Base-by-base conservation (phyloP, 2,113 vertebrate species). In the Nicator chloris region DNA sequence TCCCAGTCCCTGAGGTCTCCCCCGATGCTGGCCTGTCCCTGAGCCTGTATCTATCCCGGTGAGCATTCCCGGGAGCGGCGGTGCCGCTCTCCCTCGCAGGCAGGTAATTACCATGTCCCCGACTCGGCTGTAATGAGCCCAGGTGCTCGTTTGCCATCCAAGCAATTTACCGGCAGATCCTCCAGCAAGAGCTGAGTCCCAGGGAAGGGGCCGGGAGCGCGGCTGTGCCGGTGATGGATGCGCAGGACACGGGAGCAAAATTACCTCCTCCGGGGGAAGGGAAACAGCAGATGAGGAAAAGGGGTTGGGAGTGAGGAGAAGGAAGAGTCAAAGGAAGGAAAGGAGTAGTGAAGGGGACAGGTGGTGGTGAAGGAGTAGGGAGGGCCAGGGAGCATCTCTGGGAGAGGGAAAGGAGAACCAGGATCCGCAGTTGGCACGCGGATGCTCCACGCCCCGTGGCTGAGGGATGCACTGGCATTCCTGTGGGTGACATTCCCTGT, bases 81-180 rank as follows among this genome's bases (percentile, higher is more conserved):
- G 30, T 19, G 78, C 71, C 2, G 6, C 59, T 53, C 61, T 78
- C 76, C 76, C 91, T 96, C 3, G 2, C 86, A 89, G 88, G 45
- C 78, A 69, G 93, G 82, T 80, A 91, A 95, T 96, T 95, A 73
- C 54, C 47, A 2, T 21, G 86, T 86, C 93, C 71, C 4, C 14
- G 37, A 6, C n/a, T 75, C 23, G 2, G 47, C 6, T 4, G 1
- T 95, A 96, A 95, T 77, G 94, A 96, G 94, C 84, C 82, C 93
- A 95, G 95, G 96, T 91, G 94, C 93, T 96, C 78, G 10, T 90
- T 91, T 91, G 75, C 91, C 93, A 82, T 30, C 94, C 82, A 85
- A 95, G 91, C 78, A 95, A 95, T 97, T 96, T 95, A 26, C 30
- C 45, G 1, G 89, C 82, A 65, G 78, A 28, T 94, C 84, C 91